Evolutionary conservation across 2,113 vertebrate species (phyloP), one percentile per base, ranked within the genome.

Genomic region (Forbesichthys agassizii): DNA sequence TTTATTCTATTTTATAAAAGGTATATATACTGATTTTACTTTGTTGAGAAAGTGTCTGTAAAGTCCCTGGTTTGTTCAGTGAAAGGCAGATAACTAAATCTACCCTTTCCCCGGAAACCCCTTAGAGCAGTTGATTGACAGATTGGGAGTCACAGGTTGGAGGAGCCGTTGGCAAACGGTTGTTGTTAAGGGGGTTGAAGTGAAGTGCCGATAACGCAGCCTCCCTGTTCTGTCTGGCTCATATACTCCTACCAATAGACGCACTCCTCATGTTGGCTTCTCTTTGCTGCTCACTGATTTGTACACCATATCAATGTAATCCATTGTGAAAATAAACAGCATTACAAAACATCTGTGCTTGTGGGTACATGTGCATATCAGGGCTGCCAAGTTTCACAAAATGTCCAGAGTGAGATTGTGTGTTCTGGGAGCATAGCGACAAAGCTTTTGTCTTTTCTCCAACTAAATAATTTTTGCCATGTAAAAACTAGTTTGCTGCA

Each of bases 1-100:
- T 98, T 98, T 98, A 97, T 97, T 98, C 93, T 96, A 94, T 96
- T 98, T 98, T 97, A 88, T 96, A 97, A 95, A 95, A 89, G 90
- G 94, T 94, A 92, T 94, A 42, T 42, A 93, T 92, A 92, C 89
- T 85, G 90, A 92, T 82, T 95, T 93, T 86, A 88, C 90, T 87
- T 75, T 86, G 83, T 74, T 78, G 67, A 82, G 65, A 68, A 75
- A 68, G 91, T 91, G 76, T 75, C 16, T 83, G 76, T 61, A 47
- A 81, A 78, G 64, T 70, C 84, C 86, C 88, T 85, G 71, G 71
- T 83, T 61, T 16, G 75, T 69, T 83, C 74, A 84, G 77, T 49
- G 68, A 66, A 48, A 48, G 54, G 55, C 64, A 73, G 68, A 71
- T 58, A 81, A 73, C 75, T 53, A 67, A 76, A 61, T 75, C 72